A percentile compares a stretch with the other conserved stretches of the same genome.
These are phyloP conservation scores for Acanthis flammea DNA, from an alignment of 2,797 vertebrate species.

Conservation along the genomic window DNA sequence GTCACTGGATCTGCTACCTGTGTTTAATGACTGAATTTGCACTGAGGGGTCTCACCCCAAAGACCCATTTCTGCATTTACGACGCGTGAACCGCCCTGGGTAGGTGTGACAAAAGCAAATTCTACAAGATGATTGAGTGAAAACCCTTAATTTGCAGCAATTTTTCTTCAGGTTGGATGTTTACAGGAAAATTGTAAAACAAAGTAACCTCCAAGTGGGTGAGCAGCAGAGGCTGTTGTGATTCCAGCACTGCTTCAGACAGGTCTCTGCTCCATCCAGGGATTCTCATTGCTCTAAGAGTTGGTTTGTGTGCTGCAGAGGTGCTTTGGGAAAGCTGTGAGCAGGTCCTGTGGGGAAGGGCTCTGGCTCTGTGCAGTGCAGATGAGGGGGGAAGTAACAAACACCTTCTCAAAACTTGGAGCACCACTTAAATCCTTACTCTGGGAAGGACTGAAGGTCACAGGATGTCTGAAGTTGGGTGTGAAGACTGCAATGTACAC, in stretches of 20 bases:
- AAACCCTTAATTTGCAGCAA: not conserved
- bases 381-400: not conserved
- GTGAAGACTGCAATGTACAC: accelerated
- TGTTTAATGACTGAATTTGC: not conserved
- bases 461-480: accelerated
- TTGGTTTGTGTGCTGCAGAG: accelerated
- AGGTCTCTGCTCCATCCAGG: not conserved
- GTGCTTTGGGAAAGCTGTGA: not conserved
- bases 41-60: not conserved
- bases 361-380: not conserved
- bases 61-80: not conserved
- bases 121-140: not conserved
- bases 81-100: not conserved
- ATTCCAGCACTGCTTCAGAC: not conserved
- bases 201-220: not conserved
- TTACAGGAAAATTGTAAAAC: not conserved
- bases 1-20: not conserved
- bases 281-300: accelerated
- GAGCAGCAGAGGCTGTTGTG: not conserved
- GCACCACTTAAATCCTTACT: not conserved
- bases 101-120: not conserved
- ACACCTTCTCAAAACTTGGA: not conserved
- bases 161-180: not conserved
- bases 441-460: not conserved
- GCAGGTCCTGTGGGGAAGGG: not conserved